A percentile compares a stretch with the other conserved stretches of the same genome.
These are phyloP conservation scores for Diadema setosum DNA, from an alignment of 35 echinoderm and acorn worm species.

Conservation along the genomic window DNA sequence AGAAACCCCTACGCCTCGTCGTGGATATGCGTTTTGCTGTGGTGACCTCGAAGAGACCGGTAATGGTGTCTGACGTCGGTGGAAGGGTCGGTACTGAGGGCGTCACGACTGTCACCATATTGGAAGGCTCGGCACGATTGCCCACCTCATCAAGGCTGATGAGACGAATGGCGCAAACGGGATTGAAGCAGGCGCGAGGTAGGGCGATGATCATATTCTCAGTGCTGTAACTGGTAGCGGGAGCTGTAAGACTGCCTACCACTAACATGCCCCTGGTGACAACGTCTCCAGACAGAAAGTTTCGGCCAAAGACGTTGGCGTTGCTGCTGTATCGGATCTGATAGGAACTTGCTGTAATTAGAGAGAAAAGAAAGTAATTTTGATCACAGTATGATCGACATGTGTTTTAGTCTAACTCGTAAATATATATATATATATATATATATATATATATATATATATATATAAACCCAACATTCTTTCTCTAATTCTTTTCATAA, in stretches of 20 bases:
- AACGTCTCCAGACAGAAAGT: background rate
- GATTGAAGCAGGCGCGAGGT: background rate
- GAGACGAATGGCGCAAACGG: background rate
- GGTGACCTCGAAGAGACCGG: background rate
- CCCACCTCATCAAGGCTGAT: background rate
- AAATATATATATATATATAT: too few relatives aligned
- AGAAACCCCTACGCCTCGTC: background rate
- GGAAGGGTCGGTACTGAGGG: background rate
- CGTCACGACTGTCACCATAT: background rate
- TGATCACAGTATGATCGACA: too few relatives aligned
- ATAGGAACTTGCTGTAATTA: background rate
- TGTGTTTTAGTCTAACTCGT: too few relatives aligned
- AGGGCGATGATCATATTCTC: background rate
- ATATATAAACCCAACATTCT: too few relatives aligned
- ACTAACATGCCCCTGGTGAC: background rate
- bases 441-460: too few relatives aligned
- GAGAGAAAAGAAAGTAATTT: too few relatives aligned
- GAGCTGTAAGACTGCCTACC: background rate
- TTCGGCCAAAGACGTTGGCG: background rate
- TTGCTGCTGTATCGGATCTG: background rate
- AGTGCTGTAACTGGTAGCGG: background rate
- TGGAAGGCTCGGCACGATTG: background rate
- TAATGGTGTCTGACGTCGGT: background rate
- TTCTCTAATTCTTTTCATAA: too few relatives aligned
- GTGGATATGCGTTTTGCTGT: background rate